Base-by-base conservation (phyloP, 1,140 invertebrate genomes). In the Drosophila aff. region DNA sequence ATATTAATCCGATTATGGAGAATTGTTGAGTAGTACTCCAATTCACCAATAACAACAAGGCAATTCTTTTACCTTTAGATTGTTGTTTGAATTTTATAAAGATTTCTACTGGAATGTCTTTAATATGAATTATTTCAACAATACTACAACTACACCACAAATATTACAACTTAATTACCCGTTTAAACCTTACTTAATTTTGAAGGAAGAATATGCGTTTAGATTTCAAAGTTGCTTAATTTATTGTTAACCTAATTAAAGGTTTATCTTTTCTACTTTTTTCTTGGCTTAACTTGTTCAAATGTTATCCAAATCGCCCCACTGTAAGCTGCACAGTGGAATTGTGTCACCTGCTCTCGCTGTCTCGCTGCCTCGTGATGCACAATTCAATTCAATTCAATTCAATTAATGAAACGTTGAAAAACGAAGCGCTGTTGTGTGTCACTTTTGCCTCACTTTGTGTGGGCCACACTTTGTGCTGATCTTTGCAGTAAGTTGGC, bases 401-500 rank as follows among this genome's bases (percentile, higher is more conserved):
- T 90, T 90, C 87, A 89, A 89, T 89, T 89, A 89, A 90, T 79
- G 78, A 79, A 79, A 75, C 77, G 81, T 57, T 83, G 78, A 74
- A 83, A 89, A 89, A 79, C 53, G 76, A 78, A 64, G 62, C 75
- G 64, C 36, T 41, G 16, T 65, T 41, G 16, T 65, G 46, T 68
- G 67, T 71, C 67, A 71, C 67, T 66, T 65, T 65, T 52, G 36
- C 26, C 23, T 52, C 44, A n/a, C 23, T 41, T 64, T 80, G 72
- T 71, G 69, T 63, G 62, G 55, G 66, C 40, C 44, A 65, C 68
- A 89, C 76, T 87, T 87, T 90, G 66, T 87, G 84, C 84, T 87
- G 84, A 87, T 87, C 84, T 89, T 90, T 89, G 84, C 84, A 90
- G 73, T 84, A 89, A 90, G 84, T 84, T 89, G 73, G 85, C 81